A percentile compares a stretch with the other conserved stretches of the same genome.
Conservation (phyloP, 2,113 vertebrate genomes). For the Brevimyrus niger region DNA sequence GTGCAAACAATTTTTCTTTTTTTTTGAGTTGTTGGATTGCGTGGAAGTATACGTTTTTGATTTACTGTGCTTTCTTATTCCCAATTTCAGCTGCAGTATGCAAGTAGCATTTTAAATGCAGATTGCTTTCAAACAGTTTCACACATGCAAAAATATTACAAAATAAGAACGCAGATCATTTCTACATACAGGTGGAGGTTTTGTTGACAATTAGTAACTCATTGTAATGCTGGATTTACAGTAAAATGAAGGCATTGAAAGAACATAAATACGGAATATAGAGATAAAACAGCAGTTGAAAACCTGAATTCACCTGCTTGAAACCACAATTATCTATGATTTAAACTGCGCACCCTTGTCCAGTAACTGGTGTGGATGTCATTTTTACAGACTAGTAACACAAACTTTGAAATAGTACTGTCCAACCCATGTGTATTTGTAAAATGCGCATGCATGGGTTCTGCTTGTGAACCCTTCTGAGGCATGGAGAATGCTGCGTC, state of each 20-base stretch:
- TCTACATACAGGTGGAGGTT: not conserved
- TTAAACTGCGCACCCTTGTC: not conserved
- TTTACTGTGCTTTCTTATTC: constrained; percentile 30
- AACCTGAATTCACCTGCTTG: not conserved
- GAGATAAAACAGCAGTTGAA: not conserved
- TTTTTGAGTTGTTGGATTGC: constrained; percentile 59
- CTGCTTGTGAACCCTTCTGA: not conserved
- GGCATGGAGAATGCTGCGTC: not conserved
- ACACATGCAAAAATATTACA: constrained; percentile 34
- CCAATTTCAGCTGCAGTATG: constrained; percentile 30
- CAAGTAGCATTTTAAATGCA: constrained; percentile 56
- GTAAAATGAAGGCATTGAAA: not conserved
- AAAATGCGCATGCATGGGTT: not conserved
- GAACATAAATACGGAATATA: not conserved
- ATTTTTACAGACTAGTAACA: not conserved
- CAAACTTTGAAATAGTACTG: not conserved
- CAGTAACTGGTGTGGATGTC: not conserved
- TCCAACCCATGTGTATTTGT: not conserved
- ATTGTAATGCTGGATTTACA: not conserved
- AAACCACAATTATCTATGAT: not conserved
- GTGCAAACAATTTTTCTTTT: constrained; percentile 69
- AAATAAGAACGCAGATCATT: not conserved
- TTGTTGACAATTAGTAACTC: not conserved
- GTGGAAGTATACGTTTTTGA: constrained; percentile 54
- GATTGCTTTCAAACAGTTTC: constrained; percentile 54